Evolutionary conservation across 1,140 invertebrate genomes (phyloP).

Genomic region (Phymorhynchus buccinoides): DNA sequence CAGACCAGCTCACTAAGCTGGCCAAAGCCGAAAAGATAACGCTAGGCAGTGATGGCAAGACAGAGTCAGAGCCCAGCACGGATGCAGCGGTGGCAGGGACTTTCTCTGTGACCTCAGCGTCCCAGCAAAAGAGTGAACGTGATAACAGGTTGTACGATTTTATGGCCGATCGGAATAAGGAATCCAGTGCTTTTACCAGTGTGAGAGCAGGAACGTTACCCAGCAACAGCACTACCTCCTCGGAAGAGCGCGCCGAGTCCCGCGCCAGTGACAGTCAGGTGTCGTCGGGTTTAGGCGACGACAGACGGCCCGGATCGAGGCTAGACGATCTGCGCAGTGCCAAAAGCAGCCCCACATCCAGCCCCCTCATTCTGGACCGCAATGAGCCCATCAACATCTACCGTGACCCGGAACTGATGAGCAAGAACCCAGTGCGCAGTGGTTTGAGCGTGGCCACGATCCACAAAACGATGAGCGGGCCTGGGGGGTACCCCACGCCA

Average conservation of each 20-base stretch:
- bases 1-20: conserved; percentile 67
- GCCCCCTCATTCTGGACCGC: conserved; percentile 69
- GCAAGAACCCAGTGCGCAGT: conserved; percentile 69
- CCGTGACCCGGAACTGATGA: conserved; percentile 71
- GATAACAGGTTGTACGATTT: conserved; percentile 25
- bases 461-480: conserved; percentile 45
- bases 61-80: conserved; percentile 36
- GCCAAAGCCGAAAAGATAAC: conserved; percentile 56
- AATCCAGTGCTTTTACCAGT: conserved; percentile 46
- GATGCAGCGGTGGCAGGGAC: conserved; percentile 27
- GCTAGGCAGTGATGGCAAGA: conserved; percentile 54
- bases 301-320: conserved; percentile 59
- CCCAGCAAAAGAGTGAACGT: not conserved
- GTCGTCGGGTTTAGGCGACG: conserved; percentile 54
- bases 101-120: conserved; percentile 12
- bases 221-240: conserved; percentile 44
- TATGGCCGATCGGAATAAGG: conserved; percentile 33
- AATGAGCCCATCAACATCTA: conserved; percentile 67
- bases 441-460: conserved; percentile 13
- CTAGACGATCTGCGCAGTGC: conserved; percentile 62
- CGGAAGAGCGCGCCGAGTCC: conserved; percentile 57
- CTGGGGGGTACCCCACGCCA: conserved; percentile 31
- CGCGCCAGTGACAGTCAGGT: conserved; percentile 61
- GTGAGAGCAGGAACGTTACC: conserved; percentile 38
- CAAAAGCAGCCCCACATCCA: conserved; percentile 66